Conservation (phyloP, 2,797 vertebrate genomes). For the Manis javanica region DNA sequence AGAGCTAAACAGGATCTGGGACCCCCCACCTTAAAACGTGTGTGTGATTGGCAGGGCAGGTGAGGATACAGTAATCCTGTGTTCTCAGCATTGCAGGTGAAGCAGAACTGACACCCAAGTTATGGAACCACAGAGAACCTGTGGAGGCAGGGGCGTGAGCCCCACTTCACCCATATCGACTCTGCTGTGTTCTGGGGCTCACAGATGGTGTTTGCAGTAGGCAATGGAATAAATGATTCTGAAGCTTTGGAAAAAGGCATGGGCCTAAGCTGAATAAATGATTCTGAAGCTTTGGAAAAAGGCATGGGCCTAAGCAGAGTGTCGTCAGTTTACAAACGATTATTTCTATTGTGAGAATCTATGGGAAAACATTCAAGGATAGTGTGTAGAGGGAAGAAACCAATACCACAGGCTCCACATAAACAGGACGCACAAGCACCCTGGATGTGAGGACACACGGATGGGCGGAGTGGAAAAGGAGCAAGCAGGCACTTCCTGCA, state of each 20-base stretch:
- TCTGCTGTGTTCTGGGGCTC: background rate
- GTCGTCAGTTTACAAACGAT: background rate
- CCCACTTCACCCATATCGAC: background rate
- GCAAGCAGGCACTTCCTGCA: background rate
- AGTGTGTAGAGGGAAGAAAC: background rate
- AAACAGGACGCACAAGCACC: background rate
- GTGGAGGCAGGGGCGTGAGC: background rate
- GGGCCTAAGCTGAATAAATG: background rate
- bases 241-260: constrained; percentile 8
- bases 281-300: constrained; percentile 35
- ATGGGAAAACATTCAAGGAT: background rate
- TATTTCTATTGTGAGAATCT: background rate
- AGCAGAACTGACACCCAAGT: background rate
- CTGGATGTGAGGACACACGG: background rate
- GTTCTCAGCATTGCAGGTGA: background rate
- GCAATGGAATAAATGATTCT: background rate
- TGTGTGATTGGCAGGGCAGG: rapidly evolving
- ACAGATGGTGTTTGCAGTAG: background rate
- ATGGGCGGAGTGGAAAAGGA: background rate
- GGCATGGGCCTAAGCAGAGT: background rate
- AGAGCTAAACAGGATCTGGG: background rate
- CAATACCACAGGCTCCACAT: background rate
- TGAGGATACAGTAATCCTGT: background rate
- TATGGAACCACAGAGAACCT: background rate
- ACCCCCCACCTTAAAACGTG: background rate